Base-by-base conservation (phyloP, 2,113 vertebrate genomes). In the Astatotilapia flaviijosephi region DNA sequence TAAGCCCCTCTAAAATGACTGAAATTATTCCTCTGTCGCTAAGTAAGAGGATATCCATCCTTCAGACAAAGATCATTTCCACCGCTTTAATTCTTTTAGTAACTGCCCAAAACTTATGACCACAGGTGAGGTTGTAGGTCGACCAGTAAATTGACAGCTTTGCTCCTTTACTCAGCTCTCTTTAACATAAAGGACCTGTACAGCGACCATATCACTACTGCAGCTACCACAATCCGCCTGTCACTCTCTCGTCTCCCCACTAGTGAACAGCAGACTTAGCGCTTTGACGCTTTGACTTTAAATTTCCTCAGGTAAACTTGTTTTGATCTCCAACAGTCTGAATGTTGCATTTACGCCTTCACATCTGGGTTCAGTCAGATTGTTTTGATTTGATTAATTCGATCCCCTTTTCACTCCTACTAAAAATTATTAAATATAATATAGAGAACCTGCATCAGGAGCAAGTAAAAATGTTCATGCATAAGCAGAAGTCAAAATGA, bases 41-140 rank as follows among this genome's bases (percentile, higher is more conserved):
- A 47, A 47, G 45, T 4, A 47, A 49, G 47, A 49, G 47, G 47
- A 2, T 8, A 49, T 0, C 47, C 4, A 49, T 0, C 47, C 0
- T 49, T 49, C 47, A 49, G 47, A 49, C 47, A 49, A 49, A 49
- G 14, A 17, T 49, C 15, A 17, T 49, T 49, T 49, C 0, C 47
- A 49, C 7, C 4, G 45, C 45, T 49, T 47, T 47, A 4, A 49
- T 17, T 49, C 45, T 49, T 49, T 15, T 2, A 49, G 45, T 49
- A 1, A 49, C 45, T 49, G 7, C 7, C 15, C 45, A 49, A 49
- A 49, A 49, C 45, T 0, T 49, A 49, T 3, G 17, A 51, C 47
- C 14, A 9, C 8, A 9, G 47, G 7, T 51, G 7, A 31, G 28
- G 28, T 31, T 31, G 28, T 31, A 31, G 28, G 28, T 31, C 11